phyloP scores from a whole-genome alignment of 2,113 vertebrate genomes.

The Pomatorhinus ruficollis region DNA sequence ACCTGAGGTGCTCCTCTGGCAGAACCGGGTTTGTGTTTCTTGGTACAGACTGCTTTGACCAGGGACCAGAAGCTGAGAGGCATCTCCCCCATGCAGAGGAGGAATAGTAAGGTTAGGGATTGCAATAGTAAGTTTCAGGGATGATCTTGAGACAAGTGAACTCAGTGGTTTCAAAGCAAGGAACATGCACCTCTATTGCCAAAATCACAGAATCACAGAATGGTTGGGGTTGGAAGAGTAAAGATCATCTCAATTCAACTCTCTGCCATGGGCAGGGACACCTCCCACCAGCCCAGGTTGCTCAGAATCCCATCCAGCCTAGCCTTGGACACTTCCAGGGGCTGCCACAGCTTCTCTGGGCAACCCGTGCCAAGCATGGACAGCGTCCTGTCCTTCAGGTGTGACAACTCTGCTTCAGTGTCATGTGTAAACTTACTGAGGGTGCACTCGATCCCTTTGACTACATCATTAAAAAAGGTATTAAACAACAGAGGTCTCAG shows the following conservation, averaged over 20 bases:
- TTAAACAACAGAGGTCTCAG: not conserved
- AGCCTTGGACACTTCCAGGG: not conserved
- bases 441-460: not conserved
- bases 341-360: not conserved
- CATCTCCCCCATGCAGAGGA: not conserved
- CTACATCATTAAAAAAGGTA: not conserved
- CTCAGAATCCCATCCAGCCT: not conserved
- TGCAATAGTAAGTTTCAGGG: not conserved
- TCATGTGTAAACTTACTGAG: not conserved
- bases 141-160: not conserved
- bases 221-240: not conserved
- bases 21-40: not conserved
- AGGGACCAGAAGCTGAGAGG: not conserved
- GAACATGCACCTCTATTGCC: not conserved
- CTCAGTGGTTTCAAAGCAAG: not conserved
- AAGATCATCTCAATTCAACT: not conserved
- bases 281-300: accelerated
- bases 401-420: not conserved
- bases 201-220: not conserved
- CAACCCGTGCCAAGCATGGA: not conserved
- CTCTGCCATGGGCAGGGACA: not conserved
- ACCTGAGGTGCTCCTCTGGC: not conserved
- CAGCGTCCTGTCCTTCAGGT: not conserved
- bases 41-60: not conserved
- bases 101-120: not conserved